Evolutionary conservation across 2,797 vertebrate species (phyloP).

Genomic region (Gorsachius magnificus): DNA sequence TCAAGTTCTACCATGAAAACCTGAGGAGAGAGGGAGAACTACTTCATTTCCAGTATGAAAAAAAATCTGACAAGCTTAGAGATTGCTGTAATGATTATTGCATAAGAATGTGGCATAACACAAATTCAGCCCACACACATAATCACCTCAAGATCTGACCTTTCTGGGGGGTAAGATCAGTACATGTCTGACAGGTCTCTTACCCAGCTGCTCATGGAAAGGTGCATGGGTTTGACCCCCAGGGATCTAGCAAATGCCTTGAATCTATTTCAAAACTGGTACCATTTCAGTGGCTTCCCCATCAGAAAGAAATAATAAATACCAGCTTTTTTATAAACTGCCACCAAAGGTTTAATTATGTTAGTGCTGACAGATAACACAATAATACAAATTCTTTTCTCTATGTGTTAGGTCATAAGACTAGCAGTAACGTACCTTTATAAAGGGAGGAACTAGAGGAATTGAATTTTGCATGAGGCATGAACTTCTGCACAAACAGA

Average conservation of each 20-base stretch:
- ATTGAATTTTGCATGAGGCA: neutral
- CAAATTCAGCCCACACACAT: neutral
- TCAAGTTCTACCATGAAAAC: neutral
- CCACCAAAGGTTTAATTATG: neutral
- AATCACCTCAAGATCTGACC: neutral
- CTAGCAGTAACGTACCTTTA: neutral
- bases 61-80: neutral
- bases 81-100: neutral
- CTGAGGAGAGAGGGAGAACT: neutral
- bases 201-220: neutral
- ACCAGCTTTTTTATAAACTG: neutral
- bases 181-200: rapidly evolving
- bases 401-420: neutral
- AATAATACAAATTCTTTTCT: neutral
- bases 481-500: neutral
- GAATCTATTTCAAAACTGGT: neutral
- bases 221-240: neutral
- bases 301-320: neutral
- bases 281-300: neutral
- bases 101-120: neutral
- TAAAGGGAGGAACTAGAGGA: neutral
- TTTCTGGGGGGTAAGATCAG: neutral
- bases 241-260: neutral
- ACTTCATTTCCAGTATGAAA: neutral
- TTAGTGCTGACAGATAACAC: neutral